A percentile compares a stretch with the other conserved stretches of the same genome.
These are phyloP conservation scores for Tinea pellionella DNA, from an alignment of 2,888 invertebrate species.

Conservation along the genomic window DNA sequence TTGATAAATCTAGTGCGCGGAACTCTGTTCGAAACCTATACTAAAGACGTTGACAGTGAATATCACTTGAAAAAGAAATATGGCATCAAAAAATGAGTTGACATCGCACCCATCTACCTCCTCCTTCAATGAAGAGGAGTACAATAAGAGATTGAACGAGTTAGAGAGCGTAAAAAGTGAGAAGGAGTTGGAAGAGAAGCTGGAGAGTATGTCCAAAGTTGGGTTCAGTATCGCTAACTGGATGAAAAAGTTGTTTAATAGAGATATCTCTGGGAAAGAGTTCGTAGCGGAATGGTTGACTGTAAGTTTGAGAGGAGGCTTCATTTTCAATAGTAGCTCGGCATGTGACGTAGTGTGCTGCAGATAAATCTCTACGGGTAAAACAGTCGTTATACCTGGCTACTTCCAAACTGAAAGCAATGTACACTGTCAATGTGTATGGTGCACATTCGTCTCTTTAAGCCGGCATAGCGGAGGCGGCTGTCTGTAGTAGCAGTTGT, in stretches of 20 bases:
- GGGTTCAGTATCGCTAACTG: constrained; percentile 39
- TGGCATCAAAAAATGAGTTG: neutral
- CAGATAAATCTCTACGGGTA: too few relatives aligned
- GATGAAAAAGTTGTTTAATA: constrained; percentile 51
- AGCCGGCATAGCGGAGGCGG: too few relatives aligned
- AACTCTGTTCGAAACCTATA: too few relatives aligned
- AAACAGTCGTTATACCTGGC: too few relatives aligned
- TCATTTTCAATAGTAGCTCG: neutral
- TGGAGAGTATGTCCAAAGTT: constrained; percentile 29
- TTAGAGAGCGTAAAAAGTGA: constrained; percentile 31
- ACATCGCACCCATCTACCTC: neutral
- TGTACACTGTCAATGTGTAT: too few relatives aligned
- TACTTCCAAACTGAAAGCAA: too few relatives aligned
- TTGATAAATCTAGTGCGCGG: too few relatives aligned
- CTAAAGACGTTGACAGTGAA: too few relatives aligned
- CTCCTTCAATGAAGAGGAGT: constrained; percentile 25
- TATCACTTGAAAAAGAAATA: constrained; percentile 15
- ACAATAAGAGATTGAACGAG: constrained; percentile 37
- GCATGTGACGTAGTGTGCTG: too few relatives aligned
- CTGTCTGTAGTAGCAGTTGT: too few relatives aligned
- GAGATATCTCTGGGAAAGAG: constrained; percentile 27
- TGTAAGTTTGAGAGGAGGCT: constrained; percentile 31
- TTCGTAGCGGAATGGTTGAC: constrained; percentile 50
- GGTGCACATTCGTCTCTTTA: too few relatives aligned
- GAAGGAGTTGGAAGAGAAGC: constrained; percentile 39